These are phyloP conservation scores for Drosophila nigritarsus DNA, from an alignment of 2,888 invertebrate genomes.

Conservation along the genomic window DNA sequence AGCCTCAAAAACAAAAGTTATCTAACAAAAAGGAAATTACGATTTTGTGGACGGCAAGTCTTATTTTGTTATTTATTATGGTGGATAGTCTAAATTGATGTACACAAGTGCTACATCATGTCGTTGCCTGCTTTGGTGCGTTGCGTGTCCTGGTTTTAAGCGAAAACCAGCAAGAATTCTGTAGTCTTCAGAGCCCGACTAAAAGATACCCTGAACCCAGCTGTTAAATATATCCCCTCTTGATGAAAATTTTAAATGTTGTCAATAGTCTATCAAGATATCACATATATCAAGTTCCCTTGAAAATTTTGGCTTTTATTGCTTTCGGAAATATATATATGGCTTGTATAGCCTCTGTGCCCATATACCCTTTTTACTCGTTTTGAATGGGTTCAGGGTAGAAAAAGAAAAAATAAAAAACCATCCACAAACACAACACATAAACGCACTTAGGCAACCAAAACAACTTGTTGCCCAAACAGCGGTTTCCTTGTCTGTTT, in stretches of 20 bases:
- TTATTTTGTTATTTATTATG: conserved; percentile 36
- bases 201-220: neutral
- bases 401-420: conserved; percentile 6
- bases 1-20: neutral
- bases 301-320: accelerated
- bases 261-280: neutral
- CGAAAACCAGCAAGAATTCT: conserved; percentile 4
- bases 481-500: conserved; percentile 17
- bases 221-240: neutral
- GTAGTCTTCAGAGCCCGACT: neutral
- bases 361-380: neutral
- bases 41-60: conserved; percentile 1
- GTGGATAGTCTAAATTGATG: conserved; percentile 41
- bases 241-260: neutral
- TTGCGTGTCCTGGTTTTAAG: conserved; percentile 50
- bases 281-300: neutral
- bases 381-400: neutral
- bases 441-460: neutral
- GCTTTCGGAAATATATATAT: neutral
- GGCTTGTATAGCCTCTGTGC: neutral
- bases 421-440: conserved; percentile 24
- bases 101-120: conserved; percentile 35
- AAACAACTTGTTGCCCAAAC: conserved; percentile 66
- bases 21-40: neutral
- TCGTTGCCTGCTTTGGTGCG: conserved; percentile 36